Evolutionary conservation across 2,888 invertebrate genomes (phyloP), one percentile per base, ranked within the genome.

Genomic region (Epiblema foenella): DNA sequence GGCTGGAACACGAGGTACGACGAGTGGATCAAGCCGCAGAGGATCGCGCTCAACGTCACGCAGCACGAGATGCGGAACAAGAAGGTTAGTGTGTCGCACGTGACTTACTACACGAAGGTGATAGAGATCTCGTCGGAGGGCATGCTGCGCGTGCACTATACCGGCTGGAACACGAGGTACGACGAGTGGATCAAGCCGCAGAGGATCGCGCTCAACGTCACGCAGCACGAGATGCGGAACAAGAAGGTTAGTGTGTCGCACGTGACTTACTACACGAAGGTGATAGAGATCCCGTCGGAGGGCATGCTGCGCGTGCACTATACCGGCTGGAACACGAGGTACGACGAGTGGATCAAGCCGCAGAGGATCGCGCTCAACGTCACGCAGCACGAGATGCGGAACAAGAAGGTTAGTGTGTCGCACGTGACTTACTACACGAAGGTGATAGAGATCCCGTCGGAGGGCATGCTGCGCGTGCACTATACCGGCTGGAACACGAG

Each of bases 1-100:
- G 98, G 99, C 7, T 99, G 99, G 99, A 99, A 98, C 89, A 97
- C 96, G 70, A 95, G 98, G 70, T 99, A 99, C 87, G 99, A 99
- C 88, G 99, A 99, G 89, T 99, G 98, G 98, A 97, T 99, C 78
- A 96, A 96, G 74, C 95, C 96, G 37, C 96, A 96, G 75, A 95
- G 98, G 66, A 98, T 99, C 76, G 98, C 98, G 0, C 96, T 97
- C 83, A 98, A 98, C 86, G 95, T 97, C 59, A 97, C 97, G 15
- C 95, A 95, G 73, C 89, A 93, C 68, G 90, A 95, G 81, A 80
- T 86, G 62, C 82, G 90, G 24, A 90, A 89, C 73, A 93, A 91
- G 77, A 93, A 93, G 89, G 64, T 58, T 37, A 8, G 46, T 51
- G 7, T 29, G 15, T 57, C 24, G n/a, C 46, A 46, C 5, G 46